Conservation (phyloP, 2,888 invertebrate species). For the Orchesella flavescens region DNA sequence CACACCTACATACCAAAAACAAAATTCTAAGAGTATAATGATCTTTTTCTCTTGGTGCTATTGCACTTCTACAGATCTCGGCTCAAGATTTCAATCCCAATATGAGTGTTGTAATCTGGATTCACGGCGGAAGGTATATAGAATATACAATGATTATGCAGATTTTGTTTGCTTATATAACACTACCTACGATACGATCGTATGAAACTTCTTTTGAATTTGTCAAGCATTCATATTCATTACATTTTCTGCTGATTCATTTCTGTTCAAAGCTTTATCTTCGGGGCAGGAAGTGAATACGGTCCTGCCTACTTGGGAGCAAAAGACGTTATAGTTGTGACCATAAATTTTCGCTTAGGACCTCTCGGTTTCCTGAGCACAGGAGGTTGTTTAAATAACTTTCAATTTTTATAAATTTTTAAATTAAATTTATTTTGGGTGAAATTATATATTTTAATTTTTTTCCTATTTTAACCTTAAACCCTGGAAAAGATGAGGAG, state of each 20-base stretch:
- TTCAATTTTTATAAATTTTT: too few species aligned
- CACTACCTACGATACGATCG: too few species aligned
- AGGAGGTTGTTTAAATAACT: too few species aligned
- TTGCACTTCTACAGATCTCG: conserved; percentile 41
- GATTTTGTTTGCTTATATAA: too few species aligned
- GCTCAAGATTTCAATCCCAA: conserved; percentile 41
- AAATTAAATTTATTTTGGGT: too few species aligned
- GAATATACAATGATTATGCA: not conserved
- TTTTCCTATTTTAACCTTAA: too few species aligned
- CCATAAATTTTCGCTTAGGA: conserved; percentile 58
- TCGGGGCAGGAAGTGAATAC: conserved; percentile 52
- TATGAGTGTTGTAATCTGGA: conserved; percentile 57
- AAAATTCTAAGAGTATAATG: too few species aligned
- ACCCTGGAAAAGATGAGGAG: conserved; percentile 28
- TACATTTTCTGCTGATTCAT: not conserved
- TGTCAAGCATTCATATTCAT: not conserved
- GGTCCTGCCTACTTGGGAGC: conserved; percentile 52
- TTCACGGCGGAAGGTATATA: conserved; percentile 65
- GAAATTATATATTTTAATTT: too few species aligned
- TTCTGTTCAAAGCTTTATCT: conserved; percentile 17
- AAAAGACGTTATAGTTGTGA: conserved; percentile 54
- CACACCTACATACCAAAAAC: too few species aligned
- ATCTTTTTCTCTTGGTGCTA: not conserved
- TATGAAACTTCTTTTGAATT: too few species aligned
- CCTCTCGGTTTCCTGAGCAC: too few species aligned